Percentiles rank a stretch among this genome's conserved stretches.
phyloP scores from a whole-genome alignment of 2,888 invertebrate genomes.

The Ptilodon capucinus region DNA sequence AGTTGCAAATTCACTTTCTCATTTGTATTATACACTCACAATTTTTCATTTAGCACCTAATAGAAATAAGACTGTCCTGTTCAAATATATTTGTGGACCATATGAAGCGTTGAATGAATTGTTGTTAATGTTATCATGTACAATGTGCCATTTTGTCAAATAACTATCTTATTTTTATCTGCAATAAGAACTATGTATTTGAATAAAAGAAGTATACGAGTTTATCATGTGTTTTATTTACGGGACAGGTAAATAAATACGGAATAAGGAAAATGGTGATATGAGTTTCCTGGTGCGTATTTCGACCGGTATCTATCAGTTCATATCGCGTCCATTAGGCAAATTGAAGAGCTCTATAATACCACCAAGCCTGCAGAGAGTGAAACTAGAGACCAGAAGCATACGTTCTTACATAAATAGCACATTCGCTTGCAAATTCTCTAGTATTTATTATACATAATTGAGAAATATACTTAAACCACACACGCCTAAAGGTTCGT shows the following conservation, averaged over 20 bases:
- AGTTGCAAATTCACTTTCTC: background rate
- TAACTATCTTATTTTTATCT: constrained; percentile 18
- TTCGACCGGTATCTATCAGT: constrained; percentile 13
- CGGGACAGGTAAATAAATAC: background rate
- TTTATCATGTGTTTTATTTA: constrained; percentile 17
- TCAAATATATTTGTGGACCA: constrained; percentile 18
- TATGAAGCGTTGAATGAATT: constrained; percentile 18
- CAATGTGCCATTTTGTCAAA: constrained; percentile 17
- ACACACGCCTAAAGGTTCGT: constrained; percentile 8
- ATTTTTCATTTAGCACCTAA: constrained; percentile 21
- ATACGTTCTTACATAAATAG: constrained; percentile 4
- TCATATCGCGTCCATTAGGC: constrained; percentile 11
- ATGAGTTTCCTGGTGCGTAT: constrained; percentile 9
- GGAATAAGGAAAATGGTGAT: background rate
- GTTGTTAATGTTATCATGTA: constrained; percentile 15
- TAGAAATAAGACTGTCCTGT: constrained; percentile 33
- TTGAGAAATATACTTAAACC: background rate
- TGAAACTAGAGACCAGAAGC: constrained; percentile 31
- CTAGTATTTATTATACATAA: background rate
- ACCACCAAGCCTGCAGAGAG: constrained; percentile 29
- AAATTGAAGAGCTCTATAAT: constrained; percentile 14
- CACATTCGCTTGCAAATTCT: constrained; percentile 18
- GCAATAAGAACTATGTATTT: constrained; percentile 5
- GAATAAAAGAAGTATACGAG: constrained; percentile 22
- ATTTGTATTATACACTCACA: background rate